These are phyloP conservation scores for Euglossa dilemma DNA, from an alignment of 1,140 invertebrate genomes.

Conservation along the genomic window DNA sequence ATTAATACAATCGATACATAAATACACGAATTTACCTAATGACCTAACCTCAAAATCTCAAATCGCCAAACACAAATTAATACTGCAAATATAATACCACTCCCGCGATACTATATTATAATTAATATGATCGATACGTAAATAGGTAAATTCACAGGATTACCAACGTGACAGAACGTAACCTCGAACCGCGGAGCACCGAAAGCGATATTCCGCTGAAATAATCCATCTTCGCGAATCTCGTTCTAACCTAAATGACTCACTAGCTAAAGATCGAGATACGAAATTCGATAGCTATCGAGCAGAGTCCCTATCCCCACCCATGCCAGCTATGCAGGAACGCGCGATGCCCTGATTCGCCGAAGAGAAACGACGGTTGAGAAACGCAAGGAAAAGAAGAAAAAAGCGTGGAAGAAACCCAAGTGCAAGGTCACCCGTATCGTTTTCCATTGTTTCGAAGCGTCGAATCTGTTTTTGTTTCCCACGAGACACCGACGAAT, in stretches of 20 bases:
- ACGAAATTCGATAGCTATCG: background rate
- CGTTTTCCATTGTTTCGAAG: constrained; percentile 2
- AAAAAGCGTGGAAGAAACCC: background rate
- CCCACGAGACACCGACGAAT: background rate
- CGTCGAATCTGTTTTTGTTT: background rate
- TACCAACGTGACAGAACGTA: too few relatives aligned
- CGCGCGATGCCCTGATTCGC: background rate
- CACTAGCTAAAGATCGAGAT: background rate
- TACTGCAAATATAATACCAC: too few relatives aligned
- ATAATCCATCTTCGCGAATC: too few relatives aligned
- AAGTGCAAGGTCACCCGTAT: constrained; percentile 18
- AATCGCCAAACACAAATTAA: too few relatives aligned
- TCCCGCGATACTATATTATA: too few relatives aligned
- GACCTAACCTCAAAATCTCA: too few relatives aligned
- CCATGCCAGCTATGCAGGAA: background rate
- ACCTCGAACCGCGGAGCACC: too few relatives aligned
- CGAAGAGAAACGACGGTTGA: background rate
- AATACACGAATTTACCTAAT: too few relatives aligned
- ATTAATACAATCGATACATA: too few relatives aligned
- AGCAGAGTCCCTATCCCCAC: background rate
- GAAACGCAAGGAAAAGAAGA: background rate
- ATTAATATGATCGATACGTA: too few relatives aligned
- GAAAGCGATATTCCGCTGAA: too few relatives aligned
- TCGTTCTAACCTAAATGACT: background rate
- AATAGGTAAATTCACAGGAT: too few relatives aligned